Conservation (phyloP, 1,140 invertebrate genomes). For the Hormaphis cornu region DNA sequence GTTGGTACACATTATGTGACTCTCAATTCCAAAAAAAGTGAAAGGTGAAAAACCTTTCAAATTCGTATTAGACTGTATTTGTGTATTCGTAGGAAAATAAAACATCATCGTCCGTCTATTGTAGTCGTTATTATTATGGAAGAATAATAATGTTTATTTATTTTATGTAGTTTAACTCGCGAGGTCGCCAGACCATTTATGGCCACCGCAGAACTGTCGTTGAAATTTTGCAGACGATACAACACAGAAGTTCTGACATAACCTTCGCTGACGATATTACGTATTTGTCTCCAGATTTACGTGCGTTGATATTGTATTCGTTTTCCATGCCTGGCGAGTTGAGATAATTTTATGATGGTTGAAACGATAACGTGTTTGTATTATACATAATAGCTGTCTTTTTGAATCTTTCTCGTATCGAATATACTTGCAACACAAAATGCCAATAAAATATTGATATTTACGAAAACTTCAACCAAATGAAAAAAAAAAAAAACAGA, state of each 20-base stretch:
- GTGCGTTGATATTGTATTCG: no score
- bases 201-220: not conserved
- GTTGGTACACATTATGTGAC: not conserved
- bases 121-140: not conserved
- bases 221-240: not conserved
- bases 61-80: not conserved
- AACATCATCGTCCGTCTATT: not conserved
- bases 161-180: not conserved
- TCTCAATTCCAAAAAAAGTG: conserved; percentile 2
- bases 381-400: no score
- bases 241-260: conserved; percentile 3
- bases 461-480: no score
- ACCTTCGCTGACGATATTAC: not conserved
- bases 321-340: no score
- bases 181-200: conserved; percentile 13
- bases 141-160: not conserved
- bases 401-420: no score
- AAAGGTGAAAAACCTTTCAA: not conserved
- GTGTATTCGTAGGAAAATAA: not conserved
- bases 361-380: no score
- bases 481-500: no score
- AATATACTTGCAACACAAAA: no score
- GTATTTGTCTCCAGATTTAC: not conserved
- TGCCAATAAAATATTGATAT: no score
- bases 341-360: no score